phyloP scores from a whole-genome alignment of 2,797 vertebrate species.

The Crypturellus tataupa region DNA sequence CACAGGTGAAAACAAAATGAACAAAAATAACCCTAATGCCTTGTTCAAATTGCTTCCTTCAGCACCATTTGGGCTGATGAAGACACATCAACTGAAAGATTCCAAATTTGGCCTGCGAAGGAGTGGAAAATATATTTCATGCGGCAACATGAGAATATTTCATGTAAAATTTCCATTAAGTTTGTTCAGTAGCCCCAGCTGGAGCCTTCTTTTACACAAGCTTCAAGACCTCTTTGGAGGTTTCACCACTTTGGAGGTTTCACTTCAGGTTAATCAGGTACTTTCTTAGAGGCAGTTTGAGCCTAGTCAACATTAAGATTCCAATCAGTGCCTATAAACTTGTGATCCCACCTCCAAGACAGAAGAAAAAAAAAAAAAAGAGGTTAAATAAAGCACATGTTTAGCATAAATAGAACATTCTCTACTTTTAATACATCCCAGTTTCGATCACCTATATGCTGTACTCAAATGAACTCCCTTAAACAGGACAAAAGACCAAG shows the following conservation, averaged over 20 bases:
- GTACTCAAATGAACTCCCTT: neutral
- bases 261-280: conserved; percentile 21
- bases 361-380: neutral
- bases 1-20: neutral
- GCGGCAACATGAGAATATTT: neutral
- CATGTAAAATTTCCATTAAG: neutral
- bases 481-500: neutral
- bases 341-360: neutral
- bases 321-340: neutral
- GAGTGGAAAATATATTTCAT: neutral
- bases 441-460: neutral
- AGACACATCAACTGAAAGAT: neutral
- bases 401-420: neutral
- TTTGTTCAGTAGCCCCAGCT: neutral
- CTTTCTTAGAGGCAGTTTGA: neutral
- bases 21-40: neutral
- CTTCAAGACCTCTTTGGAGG: neutral
- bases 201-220: neutral
- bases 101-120: neutral
- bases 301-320: neutral
- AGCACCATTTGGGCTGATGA: neutral
- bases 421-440: neutral
- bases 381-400: neutral
- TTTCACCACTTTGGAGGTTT: conserved; percentile 20
- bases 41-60: neutral